Conservation (phyloP, 2,797 vertebrate genomes). For the Macrochelys suwanniensis region DNA sequence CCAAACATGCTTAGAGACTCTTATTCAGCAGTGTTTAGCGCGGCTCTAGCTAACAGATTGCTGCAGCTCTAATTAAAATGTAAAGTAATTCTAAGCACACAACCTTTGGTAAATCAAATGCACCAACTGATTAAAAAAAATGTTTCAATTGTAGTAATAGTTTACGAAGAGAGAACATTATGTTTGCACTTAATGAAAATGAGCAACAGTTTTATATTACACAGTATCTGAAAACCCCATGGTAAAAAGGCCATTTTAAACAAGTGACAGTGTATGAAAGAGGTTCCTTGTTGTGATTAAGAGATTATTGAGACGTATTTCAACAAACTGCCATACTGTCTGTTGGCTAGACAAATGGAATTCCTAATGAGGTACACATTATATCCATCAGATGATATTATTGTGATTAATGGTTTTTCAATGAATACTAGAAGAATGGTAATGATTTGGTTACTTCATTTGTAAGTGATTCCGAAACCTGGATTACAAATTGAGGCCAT, state of each 20-base stretch:
- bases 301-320: conserved; percentile 48
- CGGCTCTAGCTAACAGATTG: conserved; percentile 47
- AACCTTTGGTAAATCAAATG: conserved; percentile 55
- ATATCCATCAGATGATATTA: conserved; percentile 22
- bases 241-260: conserved; percentile 33
- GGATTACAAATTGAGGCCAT: neutral
- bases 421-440: neutral
- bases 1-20: conserved; percentile 50
- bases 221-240: neutral
- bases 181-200: conserved; percentile 59
- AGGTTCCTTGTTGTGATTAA: conserved; percentile 44
- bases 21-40: conserved; percentile 19
- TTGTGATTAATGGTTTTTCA: neutral
- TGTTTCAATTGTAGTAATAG: conserved; percentile 30
- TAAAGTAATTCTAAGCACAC: conserved; percentile 46
- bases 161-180: conserved; percentile 38
- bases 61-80: conserved; percentile 67
- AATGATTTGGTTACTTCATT: neutral
- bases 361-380: conserved; percentile 51
- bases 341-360: conserved; percentile 10
- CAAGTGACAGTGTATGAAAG: conserved; percentile 17
- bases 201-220: conserved; percentile 27
- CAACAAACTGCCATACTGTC: conserved; percentile 5
- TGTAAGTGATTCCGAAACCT: conserved; percentile 13
- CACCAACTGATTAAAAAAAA: neutral